Evolutionary conservation across 2,113 vertebrate species (phyloP).

Genomic region (Lepisosteus oculatus): DNA sequence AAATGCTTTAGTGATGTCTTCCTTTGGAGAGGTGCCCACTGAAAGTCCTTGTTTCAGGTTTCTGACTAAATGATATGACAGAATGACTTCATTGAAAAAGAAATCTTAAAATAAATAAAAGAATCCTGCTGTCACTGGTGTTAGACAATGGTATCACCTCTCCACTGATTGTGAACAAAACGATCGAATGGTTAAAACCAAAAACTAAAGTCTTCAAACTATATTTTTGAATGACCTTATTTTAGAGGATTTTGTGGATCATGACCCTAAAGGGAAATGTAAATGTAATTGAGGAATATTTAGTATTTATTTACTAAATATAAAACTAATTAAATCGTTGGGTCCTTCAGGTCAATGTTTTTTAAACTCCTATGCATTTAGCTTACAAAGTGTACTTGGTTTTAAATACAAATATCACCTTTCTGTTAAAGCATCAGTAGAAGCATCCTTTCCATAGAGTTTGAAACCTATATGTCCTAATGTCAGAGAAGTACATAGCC

Average conservation of each 20-base stretch:
- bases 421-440: conserved; percentile 22
- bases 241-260: too few species aligned
- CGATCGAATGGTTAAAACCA: neutral
- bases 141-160: neutral
- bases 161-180: neutral
- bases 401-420: conserved; percentile 24
- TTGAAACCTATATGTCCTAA: conserved; percentile 28
- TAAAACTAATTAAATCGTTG: neutral
- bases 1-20: conserved; percentile 6
- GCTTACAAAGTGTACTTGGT: neutral
- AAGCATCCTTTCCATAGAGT: conserved; percentile 24
- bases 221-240: too few species aligned
- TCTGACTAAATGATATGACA: conserved; percentile 7
- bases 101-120: neutral
- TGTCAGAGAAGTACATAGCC: neutral
- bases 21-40: conserved; percentile 4
- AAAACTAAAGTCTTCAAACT: too few species aligned
- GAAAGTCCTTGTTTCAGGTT: conserved; percentile 6
- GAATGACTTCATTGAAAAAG: neutral
- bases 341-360: neutral
- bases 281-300: too few species aligned
- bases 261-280: too few species aligned
- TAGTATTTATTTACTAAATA: too few species aligned
- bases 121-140: neutral
- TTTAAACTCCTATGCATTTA: neutral